Evolutionary conservation across 2,797 vertebrate genomes (phyloP).

Genomic region (Ceyx erithaca): DNA sequence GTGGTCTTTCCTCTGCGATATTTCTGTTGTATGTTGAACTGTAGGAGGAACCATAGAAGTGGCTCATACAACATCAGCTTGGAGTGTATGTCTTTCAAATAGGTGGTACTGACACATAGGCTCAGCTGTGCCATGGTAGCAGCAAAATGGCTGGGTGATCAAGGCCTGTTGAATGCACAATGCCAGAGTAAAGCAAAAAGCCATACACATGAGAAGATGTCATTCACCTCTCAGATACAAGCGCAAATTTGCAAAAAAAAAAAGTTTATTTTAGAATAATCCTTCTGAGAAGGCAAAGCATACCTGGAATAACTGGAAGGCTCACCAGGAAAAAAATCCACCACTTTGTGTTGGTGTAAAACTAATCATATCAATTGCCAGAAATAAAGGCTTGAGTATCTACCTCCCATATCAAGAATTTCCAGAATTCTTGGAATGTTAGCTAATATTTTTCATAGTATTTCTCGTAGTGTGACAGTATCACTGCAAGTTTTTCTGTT

Average conservation of each 20-base stretch:
- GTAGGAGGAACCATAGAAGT: not conserved
- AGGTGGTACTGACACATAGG: not conserved
- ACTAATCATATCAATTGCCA: not conserved
- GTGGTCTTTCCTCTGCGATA: not conserved
- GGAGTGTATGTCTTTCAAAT: not conserved
- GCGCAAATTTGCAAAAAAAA: not conserved
- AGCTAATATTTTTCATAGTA: not conserved
- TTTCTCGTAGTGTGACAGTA: not conserved
- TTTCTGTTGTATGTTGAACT: not conserved
- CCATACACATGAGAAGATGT: not conserved
- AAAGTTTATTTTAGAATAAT: not conserved
- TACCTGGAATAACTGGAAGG: constrained; percentile 1
- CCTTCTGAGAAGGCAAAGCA: constrained; percentile 6
- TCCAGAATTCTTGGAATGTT: not conserved
- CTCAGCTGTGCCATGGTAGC: not conserved
- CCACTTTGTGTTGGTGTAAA: not conserved
- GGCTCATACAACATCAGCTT: not conserved
- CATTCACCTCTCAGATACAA: not conserved
- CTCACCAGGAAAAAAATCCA: constrained; percentile 15
- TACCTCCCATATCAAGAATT: not conserved
- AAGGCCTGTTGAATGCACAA: not conserved
- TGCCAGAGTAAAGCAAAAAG: not conserved
- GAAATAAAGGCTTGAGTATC: constrained; percentile 30
- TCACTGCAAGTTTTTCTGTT: not conserved
- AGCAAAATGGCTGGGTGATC: not conserved